phyloP scores from a whole-genome alignment of 2,888 invertebrate species.

The Ophonus ardosiacus region DNA sequence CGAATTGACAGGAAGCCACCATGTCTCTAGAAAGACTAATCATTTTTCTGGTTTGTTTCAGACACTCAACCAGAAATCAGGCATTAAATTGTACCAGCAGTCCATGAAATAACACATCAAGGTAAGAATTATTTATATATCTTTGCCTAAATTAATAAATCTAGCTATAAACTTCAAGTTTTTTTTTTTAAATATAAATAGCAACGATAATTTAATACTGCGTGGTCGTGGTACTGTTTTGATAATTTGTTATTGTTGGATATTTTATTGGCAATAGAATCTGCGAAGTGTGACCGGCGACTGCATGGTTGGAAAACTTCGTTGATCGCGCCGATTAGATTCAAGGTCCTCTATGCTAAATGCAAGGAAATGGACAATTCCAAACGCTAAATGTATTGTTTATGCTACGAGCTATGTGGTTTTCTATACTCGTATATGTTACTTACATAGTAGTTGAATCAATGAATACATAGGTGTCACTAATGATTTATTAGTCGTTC shows the following conservation, averaged over 20 bases:
- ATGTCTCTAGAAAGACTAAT: too few relatives aligned
- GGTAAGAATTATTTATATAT: too few relatives aligned
- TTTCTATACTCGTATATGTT: too few relatives aligned
- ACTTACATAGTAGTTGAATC: too few relatives aligned
- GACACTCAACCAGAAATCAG: too few relatives aligned
- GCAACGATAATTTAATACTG: not conserved
- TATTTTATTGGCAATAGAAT: not conserved
- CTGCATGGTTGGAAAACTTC: not conserved
- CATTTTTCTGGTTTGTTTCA: too few relatives aligned
- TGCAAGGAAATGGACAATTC: not conserved
- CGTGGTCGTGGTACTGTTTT: not conserved
- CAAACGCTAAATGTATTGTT: not conserved
- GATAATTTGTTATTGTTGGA: not conserved
- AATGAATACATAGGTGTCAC: too few relatives aligned
- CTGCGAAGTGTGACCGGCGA: slow-evolving; percentile 1
- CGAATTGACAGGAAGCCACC: too few relatives aligned
- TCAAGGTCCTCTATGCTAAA: not conserved
- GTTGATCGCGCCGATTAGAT: not conserved
- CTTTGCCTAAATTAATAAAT: too few relatives aligned
- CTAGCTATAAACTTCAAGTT: not conserved
- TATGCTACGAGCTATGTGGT: not conserved
- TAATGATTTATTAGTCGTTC: too few relatives aligned
- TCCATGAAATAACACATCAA: too few relatives aligned
- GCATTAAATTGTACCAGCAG: too few relatives aligned
- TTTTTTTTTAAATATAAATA: not conserved